Evolutionary conservation across 2,888 invertebrate species (phyloP), one percentile per base, ranked within the genome.

Genomic region (Tachina fera): DNA sequence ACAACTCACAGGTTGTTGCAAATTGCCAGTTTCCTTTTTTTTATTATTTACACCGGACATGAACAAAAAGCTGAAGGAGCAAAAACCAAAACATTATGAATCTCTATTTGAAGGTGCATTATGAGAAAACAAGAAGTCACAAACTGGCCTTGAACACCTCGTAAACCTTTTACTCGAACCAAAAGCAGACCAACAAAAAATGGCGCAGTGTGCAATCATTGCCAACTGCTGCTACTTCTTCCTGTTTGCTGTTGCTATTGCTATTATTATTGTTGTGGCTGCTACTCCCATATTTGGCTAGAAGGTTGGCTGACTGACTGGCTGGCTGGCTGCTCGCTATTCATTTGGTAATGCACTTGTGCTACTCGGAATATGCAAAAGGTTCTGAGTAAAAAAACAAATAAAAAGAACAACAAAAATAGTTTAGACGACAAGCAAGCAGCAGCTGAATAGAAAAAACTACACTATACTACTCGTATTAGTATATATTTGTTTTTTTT

Each of bases 141-240:
- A 67, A 83, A 86, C 83, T 86, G 86, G 79, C 83, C 86, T 86
- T 86, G 86, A 86, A 86, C 86, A 86, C 79, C 86, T 86, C 86
- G 72, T 83, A 83, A 83, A 86, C 76, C 77, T 70, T 74, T 53
- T 63, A 60, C 67, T 70, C 67, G n/a, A 68, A 68, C 45, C 16
- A 14, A 31, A 60, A 53, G n/a, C n/a, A 22, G 63, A 86, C 67
- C 67, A 76, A 86, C 76, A 86, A 86, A 85, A 86, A 86, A 56
- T 86, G 86, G 80, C 86, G 86, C 86, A 86, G 83, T 83, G 56
- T 79, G 56, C 79, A 80, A 75, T 72, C 83, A 86, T 83, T 83
- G 83, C 83, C 86, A 86, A 86, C 71, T 83, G 83, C 58, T 72
- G n/a, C 47, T 79, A 60, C 14, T 13, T 61, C 22, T 22, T 49